Conservation (phyloP, 2,797 vertebrate genomes). For the Oophaga sylvatica region DNA sequence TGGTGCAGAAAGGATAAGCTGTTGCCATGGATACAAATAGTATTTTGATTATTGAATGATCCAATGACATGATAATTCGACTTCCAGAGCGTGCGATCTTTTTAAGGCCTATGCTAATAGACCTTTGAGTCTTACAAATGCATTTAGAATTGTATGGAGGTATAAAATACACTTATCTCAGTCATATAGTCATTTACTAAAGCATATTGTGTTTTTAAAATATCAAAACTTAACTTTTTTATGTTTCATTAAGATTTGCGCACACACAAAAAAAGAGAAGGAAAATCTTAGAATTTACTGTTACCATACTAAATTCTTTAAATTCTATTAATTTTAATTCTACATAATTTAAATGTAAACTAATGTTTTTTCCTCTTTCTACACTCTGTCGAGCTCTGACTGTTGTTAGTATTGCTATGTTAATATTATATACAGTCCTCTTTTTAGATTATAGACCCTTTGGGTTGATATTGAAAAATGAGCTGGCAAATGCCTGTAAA, state of each 20-base stretch:
- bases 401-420: too few species aligned
- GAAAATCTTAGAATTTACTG: neutral
- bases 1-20: constrained; percentile 10
- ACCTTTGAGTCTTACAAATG: constrained; percentile 7
- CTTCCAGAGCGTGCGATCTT: constrained; percentile 30
- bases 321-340: too few species aligned
- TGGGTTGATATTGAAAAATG: too few species aligned
- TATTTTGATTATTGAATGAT: constrained; percentile 39
- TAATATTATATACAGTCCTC: too few species aligned
- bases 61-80: constrained; percentile 27
- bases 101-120: constrained; percentile 42
- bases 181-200: neutral
- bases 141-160: neutral
- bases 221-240: neutral
- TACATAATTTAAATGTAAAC: too few species aligned
- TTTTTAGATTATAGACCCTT: too few species aligned
- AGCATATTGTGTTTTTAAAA: neutral
- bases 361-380: too few species aligned
- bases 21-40: constrained; percentile 40
- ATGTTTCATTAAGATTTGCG: neutral
- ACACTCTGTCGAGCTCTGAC: too few species aligned
- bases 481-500: too few species aligned
- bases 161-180: constrained; percentile 1
- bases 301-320: neutral
- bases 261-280: neutral